A percentile compares a stretch with the other conserved stretches of the same genome.
These are phyloP conservation scores for Ectemnius cavifrons DNA, from an alignment of 2,888 invertebrate genomes.

Conservation along the genomic window DNA sequence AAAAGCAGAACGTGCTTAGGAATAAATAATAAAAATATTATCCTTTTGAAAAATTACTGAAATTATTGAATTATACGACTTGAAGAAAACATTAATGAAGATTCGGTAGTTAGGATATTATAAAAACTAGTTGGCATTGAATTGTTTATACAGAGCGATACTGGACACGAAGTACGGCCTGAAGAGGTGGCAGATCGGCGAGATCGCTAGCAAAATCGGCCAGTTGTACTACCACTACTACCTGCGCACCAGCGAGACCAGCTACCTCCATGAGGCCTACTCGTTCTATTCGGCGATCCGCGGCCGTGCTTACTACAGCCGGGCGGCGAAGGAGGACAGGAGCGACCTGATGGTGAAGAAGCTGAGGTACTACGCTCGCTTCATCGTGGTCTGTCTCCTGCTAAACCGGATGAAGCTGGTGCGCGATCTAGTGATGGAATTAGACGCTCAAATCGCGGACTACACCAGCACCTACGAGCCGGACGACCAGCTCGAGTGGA, in stretches of 20 bases:
- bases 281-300: conserved; percentile 98
- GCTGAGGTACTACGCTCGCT: conserved; percentile 93
- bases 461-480: conserved; percentile 97
- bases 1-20: too few species aligned
- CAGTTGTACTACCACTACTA: conserved; percentile 99
- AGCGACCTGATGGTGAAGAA: conserved; percentile 98
- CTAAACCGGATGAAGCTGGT: conserved; percentile 96
- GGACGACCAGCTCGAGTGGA: conserved; percentile 96
- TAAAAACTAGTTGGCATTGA: too few species aligned
- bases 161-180: conserved; percentile 95
- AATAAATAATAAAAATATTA: too few species aligned
- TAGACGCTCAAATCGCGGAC: conserved; percentile 96
- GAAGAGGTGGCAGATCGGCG: conserved; percentile 98
- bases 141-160: conserved; percentile 80
- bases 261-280: conserved; percentile 96
- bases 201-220: conserved; percentile 98
- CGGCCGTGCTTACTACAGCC: conserved; percentile 95
- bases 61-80: too few species aligned
- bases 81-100: too few species aligned
- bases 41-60: too few species aligned
- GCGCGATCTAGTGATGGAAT: conserved; percentile 92
- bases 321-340: conserved; percentile 95
- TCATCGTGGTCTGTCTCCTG: conserved; percentile 96
- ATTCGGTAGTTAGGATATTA: too few species aligned
- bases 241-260: conserved; percentile 96